phyloP scores from a whole-genome alignment of 1,140 invertebrate genomes.

The Centruroides sculpturatus region DNA sequence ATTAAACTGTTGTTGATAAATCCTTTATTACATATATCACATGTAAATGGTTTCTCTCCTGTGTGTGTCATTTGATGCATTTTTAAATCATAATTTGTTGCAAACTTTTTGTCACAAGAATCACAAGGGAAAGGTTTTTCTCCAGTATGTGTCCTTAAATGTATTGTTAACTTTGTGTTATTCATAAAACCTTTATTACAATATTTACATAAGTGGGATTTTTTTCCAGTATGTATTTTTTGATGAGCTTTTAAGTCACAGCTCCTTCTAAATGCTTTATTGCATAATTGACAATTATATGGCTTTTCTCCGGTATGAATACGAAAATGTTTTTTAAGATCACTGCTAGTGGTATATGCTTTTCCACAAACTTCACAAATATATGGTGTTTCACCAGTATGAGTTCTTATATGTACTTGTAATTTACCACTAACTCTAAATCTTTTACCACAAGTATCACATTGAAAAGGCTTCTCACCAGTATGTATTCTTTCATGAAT shows the following conservation, averaged over 20 bases:
- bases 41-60: too few relatives aligned
- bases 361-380: constrained; percentile 27
- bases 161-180: background rate
- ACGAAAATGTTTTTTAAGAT: constrained; percentile 47
- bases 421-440: background rate
- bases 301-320: constrained; percentile 22
- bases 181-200: background rate
- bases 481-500: constrained; percentile 67
- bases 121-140: background rate
- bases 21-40: too few relatives aligned
- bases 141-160: background rate
- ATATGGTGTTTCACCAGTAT: background rate
- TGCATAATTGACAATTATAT: background rate
- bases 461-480: constrained; percentile 1
- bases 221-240: background rate
- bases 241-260: background rate
- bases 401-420: background rate
- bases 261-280: background rate
- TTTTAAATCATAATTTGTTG: background rate
- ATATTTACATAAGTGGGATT: background rate
- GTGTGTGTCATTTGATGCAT: too few relatives aligned
- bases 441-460: background rate
- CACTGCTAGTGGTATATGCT: constrained; percentile 48
- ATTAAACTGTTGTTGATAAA: too few relatives aligned
- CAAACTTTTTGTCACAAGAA: background rate